Evolutionary conservation across 2,113 vertebrate species (phyloP).

Genomic region (Mesoclemmys tuberculata): DNA sequence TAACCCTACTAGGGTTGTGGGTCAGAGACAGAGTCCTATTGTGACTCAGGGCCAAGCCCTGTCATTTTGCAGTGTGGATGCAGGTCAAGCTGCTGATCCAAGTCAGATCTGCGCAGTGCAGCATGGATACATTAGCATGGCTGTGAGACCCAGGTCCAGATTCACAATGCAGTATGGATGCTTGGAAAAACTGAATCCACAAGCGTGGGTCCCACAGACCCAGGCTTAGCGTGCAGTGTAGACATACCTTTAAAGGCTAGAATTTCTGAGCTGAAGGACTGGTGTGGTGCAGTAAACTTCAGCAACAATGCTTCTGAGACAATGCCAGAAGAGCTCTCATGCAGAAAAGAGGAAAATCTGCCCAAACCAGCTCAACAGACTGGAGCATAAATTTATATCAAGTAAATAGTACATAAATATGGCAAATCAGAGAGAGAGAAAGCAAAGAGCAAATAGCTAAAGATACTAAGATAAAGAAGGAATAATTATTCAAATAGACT

Average conservation of each 20-base stretch:
- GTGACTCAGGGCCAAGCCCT: not conserved
- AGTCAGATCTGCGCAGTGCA: not conserved
- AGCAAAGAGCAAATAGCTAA: slow-evolving; percentile 41
- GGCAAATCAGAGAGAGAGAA: slow-evolving; percentile 50
- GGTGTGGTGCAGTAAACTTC: not conserved
- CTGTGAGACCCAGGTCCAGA: not conserved
- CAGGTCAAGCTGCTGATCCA: not conserved
- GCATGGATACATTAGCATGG: not conserved
- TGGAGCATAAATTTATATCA: not conserved
- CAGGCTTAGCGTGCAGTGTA: not conserved
- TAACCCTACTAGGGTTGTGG: not conserved
- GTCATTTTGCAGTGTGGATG: not conserved
- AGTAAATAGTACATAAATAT: slow-evolving; percentile 48
- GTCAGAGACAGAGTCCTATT: not conserved
- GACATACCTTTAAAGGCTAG: not conserved
- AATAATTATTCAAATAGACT: slow-evolving; percentile 67
- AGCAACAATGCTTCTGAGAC: slow-evolving; percentile 35
- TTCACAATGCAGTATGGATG: not conserved
- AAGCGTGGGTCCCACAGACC: not conserved
- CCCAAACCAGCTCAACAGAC: slow-evolving; percentile 52
- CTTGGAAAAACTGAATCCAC: not conserved
- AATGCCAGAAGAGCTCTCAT: slow-evolving; percentile 11
- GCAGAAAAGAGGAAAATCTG: slow-evolving; percentile 45
- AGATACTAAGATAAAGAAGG: slow-evolving; percentile 66
- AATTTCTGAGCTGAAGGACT: not conserved